Evolutionary conservation across 92 coral and sea anemone species (phyloP).

Genomic region (Heliopora coerulea): DNA sequence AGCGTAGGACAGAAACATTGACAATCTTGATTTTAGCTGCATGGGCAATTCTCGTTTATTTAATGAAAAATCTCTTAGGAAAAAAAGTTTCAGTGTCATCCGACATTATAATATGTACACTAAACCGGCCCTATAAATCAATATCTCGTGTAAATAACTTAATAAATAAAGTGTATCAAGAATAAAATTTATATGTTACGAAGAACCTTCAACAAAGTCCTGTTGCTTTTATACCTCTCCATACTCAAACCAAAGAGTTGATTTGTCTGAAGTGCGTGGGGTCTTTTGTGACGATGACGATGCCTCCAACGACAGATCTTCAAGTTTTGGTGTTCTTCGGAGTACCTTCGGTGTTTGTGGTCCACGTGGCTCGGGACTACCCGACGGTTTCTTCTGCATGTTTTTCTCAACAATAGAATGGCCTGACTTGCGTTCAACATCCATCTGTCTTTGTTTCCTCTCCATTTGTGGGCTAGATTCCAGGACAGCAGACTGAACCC

Average conservation of each 20-base stretch:
- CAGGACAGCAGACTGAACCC: slow-evolving; percentile 31
- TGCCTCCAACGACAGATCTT: slow-evolving; percentile 11
- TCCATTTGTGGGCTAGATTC: slow-evolving; percentile 36
- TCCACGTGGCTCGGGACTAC: neutral
- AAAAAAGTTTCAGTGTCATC: neutral
- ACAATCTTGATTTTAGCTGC: too few species aligned
- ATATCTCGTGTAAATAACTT: neutral
- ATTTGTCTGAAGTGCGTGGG: neutral
- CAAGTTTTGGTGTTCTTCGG: slow-evolving; percentile 19
- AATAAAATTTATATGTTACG: neutral
- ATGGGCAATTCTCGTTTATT: too few species aligned
- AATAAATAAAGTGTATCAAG: neutral
- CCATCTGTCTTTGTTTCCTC: neutral
- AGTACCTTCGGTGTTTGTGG: slow-evolving; percentile 27
- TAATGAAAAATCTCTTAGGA: too few species aligned
- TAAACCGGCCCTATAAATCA: neutral
- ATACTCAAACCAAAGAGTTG: slow-evolving; percentile 36
- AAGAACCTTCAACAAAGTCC: neutral
- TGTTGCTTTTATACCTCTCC: slow-evolving; percentile 24
- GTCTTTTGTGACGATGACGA: slow-evolving; percentile 8
- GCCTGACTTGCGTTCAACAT: neutral
- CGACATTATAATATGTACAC: neutral
- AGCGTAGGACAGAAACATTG: too few species aligned
- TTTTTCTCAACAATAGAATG: neutral
- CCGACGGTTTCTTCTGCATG: neutral